Conservation (phyloP, 2,113 vertebrate genomes). For the Bujurquina vittata region DNA sequence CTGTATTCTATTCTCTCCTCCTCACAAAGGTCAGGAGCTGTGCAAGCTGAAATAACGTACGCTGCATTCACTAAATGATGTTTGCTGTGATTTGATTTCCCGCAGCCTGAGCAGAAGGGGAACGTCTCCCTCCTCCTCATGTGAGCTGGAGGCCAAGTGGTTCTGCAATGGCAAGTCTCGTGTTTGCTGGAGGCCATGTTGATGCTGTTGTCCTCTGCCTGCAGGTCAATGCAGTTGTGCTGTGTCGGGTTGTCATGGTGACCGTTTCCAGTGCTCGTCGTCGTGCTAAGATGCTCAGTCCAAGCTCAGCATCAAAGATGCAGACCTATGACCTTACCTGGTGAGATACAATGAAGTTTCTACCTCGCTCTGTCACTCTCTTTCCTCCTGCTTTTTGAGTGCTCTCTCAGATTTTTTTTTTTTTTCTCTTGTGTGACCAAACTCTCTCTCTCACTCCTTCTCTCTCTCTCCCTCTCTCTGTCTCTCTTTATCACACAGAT, state of each 20-base stretch:
- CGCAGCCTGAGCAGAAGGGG: not conserved
- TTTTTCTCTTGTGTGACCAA: not conserved
- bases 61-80: not conserved
- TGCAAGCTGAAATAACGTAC: not conserved
- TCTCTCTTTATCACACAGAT: not conserved
- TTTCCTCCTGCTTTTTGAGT: not conserved
- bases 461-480: not conserved
- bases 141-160: conserved; percentile 48
- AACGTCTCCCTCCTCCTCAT: conserved; percentile 12
- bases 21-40: not conserved
- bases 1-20: not conserved
- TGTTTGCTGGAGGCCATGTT: conserved; percentile 41
- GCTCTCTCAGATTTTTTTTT: not conserved
- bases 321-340: conserved; percentile 86
- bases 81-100: conserved; percentile 13
- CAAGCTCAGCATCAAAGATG: conserved; percentile 83
- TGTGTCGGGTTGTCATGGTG: conserved; percentile 88
- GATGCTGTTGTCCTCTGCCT: conserved; percentile 54
- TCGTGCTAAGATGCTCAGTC: conserved; percentile 86
- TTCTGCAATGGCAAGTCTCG: conserved; percentile 10
- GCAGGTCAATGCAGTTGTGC: conserved; percentile 90
- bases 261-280: conserved; percentile 87
- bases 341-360: conserved; percentile 78
- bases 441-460: not conserved
- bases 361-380: conserved; percentile 10